Percentiles rank a stretch among this genome's conserved stretches.
Conservation (phyloP, 1,140 invertebrate species). For the Ephestia elutella region DNA sequence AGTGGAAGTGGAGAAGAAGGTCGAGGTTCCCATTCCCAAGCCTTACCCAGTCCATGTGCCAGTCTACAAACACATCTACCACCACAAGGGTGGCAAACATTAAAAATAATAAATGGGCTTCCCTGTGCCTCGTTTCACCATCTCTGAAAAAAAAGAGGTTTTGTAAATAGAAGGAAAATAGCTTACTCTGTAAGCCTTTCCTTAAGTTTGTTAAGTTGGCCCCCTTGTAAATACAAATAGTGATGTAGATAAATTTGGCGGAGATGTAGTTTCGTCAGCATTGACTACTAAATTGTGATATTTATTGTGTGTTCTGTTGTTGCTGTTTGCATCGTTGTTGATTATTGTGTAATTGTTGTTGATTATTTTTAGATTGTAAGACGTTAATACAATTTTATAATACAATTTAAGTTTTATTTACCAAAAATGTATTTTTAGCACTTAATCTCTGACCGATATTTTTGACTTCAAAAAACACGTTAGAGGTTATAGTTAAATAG, state of each 20-base stretch:
- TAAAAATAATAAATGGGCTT: conserved; percentile 29
- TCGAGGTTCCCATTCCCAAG: conserved; percentile 83
- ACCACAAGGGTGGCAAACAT: conserved; percentile 77
- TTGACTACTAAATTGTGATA: conserved; percentile 63
- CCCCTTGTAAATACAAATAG: conserved; percentile 20
- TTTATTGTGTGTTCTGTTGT: conserved; percentile 63
- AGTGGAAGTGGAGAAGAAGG: conserved; percentile 85
- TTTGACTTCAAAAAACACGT: too few relatives aligned
- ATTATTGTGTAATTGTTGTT: conserved; percentile 69
- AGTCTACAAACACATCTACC: conserved; percentile 87
- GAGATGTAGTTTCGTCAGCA: conserved; percentile 36
- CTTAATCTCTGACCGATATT: too few relatives aligned
- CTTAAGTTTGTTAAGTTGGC: background rate
- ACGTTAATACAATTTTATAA: conserved; percentile 2
- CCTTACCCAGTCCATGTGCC: conserved; percentile 87
- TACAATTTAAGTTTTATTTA: background rate
- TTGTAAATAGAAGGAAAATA: conserved; percentile 14
- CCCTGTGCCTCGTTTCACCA: too few relatives aligned
- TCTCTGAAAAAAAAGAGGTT: background rate
- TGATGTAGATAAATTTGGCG: conserved; percentile 41
- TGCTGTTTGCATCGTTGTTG: conserved; percentile 63
- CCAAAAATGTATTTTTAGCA: too few relatives aligned
- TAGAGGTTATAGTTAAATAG: too few relatives aligned
- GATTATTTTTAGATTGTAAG: conserved; percentile 23
- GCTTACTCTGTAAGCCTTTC: conserved; percentile 29